phyloP scores from a whole-genome alignment of 1,140 invertebrate genomes.

The Ylistrum balloti region DNA sequence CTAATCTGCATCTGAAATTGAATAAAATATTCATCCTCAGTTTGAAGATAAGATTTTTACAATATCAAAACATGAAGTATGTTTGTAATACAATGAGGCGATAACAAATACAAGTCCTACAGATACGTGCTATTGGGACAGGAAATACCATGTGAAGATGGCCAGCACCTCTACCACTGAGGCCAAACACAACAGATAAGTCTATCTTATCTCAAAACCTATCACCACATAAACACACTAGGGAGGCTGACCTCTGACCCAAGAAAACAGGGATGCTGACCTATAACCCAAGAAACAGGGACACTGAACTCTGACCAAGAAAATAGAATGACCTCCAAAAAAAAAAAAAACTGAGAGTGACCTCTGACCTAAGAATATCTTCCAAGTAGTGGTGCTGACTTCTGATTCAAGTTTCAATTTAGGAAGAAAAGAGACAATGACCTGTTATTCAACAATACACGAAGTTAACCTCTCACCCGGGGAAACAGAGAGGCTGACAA shows the following conservation, averaged over 20 bases:
- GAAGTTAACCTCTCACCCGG: neutral
- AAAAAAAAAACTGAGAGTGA: too few species aligned
- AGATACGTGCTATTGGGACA: neutral
- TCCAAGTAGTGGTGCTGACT: neutral
- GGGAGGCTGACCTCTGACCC: too few species aligned
- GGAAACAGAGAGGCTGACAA: neutral
- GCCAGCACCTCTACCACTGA: neutral
- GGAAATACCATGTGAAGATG: constrained; percentile 33
- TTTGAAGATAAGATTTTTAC: too few species aligned
- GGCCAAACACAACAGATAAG: neutral
- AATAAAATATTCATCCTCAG: too few species aligned
- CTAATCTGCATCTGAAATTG: too few species aligned
- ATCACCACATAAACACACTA: neutral
- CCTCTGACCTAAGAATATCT: too few species aligned
- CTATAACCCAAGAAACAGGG: too few species aligned
- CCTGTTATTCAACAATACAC: neutral
- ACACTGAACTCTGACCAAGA: too few species aligned
- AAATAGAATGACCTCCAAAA: too few species aligned
- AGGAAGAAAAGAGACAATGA: neutral
- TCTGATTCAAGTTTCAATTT: neutral
- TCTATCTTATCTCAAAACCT: neutral
- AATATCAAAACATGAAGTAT: too few species aligned
- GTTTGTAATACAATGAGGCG: neutral
- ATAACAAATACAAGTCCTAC: neutral
- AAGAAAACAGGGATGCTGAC: too few species aligned